These are phyloP conservation scores for Chrysocyon brachyurus DNA, from an alignment of 2,797 vertebrate species.

Conservation along the genomic window DNA sequence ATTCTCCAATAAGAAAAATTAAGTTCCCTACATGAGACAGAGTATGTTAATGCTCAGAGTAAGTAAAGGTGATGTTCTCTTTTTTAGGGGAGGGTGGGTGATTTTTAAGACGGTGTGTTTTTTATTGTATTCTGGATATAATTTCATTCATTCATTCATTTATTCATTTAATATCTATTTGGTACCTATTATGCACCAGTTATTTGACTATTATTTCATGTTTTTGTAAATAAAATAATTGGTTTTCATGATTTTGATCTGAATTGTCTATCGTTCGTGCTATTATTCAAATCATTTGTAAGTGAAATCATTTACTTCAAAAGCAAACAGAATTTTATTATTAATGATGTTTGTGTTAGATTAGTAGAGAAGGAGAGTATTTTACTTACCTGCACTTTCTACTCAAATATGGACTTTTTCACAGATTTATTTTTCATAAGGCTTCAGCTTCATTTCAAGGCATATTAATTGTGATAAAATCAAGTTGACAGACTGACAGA, in stretches of 20 bases:
- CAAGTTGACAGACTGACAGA: background rate
- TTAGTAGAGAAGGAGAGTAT: background rate
- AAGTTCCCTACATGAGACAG: background rate
- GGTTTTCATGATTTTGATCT: background rate
- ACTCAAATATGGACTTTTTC: background rate
- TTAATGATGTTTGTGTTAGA: background rate
- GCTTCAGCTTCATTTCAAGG: background rate
- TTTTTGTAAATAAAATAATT: slow-evolving; percentile 48
- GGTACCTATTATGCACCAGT: background rate
- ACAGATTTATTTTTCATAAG: background rate
- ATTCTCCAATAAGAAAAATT: slow-evolving; percentile 48
- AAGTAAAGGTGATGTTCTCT: background rate
- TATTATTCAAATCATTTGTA: slow-evolving; percentile 1
- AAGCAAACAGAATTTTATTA: background rate
- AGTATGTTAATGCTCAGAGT: background rate
- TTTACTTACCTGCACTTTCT: background rate
- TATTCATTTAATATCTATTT: background rate
- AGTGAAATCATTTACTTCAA: background rate
- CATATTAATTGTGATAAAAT: background rate
- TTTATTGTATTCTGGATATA: background rate
- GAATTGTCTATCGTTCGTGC: background rate
- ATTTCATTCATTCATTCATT: background rate
- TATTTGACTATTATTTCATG: slow-evolving; percentile 44
- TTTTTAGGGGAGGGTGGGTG: background rate
- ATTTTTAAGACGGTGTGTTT: background rate